Evolutionary conservation across 2,888 invertebrate species (phyloP).

Genomic region (Cerastis leucographa): DNA sequence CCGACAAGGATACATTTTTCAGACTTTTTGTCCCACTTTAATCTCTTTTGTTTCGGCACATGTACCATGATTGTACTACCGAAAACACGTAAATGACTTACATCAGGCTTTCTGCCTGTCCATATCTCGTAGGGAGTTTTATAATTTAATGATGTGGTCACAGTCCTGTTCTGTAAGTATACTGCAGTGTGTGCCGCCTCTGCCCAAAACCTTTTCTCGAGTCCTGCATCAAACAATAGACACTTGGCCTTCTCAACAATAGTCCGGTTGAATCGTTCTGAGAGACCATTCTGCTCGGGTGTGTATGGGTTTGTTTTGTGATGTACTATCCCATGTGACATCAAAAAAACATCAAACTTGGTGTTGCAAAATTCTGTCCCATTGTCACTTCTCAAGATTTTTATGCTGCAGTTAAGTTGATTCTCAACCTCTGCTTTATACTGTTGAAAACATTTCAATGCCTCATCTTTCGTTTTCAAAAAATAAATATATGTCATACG

Average conservation of each 20-base stretch:
- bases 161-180: slow-evolving; percentile 38
- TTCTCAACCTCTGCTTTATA: neutral
- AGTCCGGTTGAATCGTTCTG: slow-evolving; percentile 54
- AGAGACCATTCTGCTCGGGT: slow-evolving; percentile 25
- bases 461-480: neutral
- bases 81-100: slow-evolving; percentile 43
- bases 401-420: neutral
- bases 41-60: slow-evolving; percentile 37
- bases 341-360: slow-evolving; percentile 48
- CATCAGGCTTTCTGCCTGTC: slow-evolving; percentile 50
- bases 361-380: slow-evolving; percentile 40
- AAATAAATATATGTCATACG: neutral
- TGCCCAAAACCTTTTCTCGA: slow-evolving; percentile 40
- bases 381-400: slow-evolving; percentile 41
- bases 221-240: slow-evolving; percentile 34
- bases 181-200: slow-evolving; percentile 43
- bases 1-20: slow-evolving; percentile 37
- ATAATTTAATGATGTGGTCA: neutral
- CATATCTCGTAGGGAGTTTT: slow-evolving; percentile 26
- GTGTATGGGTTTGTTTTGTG: slow-evolving; percentile 24
- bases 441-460: neutral
- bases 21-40: neutral
- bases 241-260: slow-evolving; percentile 41
- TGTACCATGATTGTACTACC: slow-evolving; percentile 35
- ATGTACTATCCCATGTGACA: slow-evolving; percentile 17